Base-by-base conservation (phyloP, 2,797 vertebrate species). In the Mus caroli region DNA sequence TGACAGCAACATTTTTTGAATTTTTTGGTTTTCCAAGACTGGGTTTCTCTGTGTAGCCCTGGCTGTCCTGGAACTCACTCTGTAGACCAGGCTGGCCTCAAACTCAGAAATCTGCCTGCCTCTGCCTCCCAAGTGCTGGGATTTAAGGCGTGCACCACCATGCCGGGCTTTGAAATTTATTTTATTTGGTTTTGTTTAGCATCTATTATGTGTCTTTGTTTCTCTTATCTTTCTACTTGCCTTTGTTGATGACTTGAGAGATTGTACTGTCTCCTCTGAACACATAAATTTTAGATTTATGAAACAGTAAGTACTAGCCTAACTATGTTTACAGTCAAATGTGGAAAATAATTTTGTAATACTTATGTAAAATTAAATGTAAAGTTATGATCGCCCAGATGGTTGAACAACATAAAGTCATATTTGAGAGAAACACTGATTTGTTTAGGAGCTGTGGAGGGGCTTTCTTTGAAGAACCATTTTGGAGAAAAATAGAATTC, bases 401-500 rank as follows among this genome's bases (percentile, higher is more conserved):
- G 28, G 19, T 77, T 58, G 43, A 95, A 40, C 10, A 54, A 37
- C 46, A 80, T 80, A 93, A 77, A 95, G 54, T 60, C 54, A 60
- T 43, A 82, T n/a, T 22, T 56, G 62, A 92, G 87, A 88, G 62
- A 86, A 92, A 87, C 90, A 54, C 50, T 88, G 62, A 60, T 56
- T 94, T 78, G 26, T 88, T 91, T 88, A 71, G 46, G 19, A 37
- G 37, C 80, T 75, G 46, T 46, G 19, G n/a, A 83, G 73, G 26
- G 50, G 9, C 26, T 73, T 87, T 64, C 91, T 95, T 80, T 93
- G 10, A 76, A 84, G 96, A 54, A 92, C 12, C 62, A 40, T 90
- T 95, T 91, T 87, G 6, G 80, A 87, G 90, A 64, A 95, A 96
- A 95, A 85, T 40, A 2, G 40, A 82, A 86, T 92, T 88, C 46